phyloP scores from a whole-genome alignment of 2,797 vertebrate species.

The Cygnus olor region DNA sequence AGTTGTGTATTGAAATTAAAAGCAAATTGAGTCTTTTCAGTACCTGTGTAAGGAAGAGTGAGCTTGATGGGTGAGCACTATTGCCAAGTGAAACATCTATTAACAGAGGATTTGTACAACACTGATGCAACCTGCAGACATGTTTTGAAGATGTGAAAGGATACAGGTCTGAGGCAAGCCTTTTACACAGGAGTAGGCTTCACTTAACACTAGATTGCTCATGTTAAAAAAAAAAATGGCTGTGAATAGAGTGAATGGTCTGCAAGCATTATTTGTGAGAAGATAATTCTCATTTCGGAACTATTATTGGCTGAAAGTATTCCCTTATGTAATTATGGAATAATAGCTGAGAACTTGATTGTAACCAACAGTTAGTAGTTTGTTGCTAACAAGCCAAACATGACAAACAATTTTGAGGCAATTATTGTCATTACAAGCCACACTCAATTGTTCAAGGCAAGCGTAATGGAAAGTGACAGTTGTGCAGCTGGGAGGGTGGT shows the following conservation, averaged over 20 bases:
- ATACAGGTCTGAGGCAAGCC: background rate
- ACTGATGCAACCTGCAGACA: background rate
- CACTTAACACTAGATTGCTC: background rate
- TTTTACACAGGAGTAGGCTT: background rate
- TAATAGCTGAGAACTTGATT: conserved; percentile 67
- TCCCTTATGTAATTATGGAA: conserved; percentile 67
- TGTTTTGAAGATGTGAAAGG: background rate
- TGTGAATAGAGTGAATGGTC: conserved; percentile 10
- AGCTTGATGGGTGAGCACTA: background rate
- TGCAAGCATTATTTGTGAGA: conserved; percentile 31
- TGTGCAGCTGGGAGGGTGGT: conserved; percentile 63
- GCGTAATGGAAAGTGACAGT: conserved; percentile 70
- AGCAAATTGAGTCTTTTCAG: background rate
- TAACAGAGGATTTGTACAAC: background rate
- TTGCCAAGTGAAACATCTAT: background rate
- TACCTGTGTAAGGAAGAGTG: background rate
- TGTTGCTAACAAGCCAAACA: conserved; percentile 73
- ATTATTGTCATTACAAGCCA: conserved; percentile 73
- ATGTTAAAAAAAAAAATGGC: background rate
- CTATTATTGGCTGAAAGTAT: conserved; percentile 60
- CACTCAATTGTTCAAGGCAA: conserved; percentile 61
- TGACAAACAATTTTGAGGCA: conserved; percentile 73
- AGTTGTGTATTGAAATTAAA: background rate
- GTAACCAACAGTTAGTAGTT: conserved; percentile 69
- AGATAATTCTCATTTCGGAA: conserved; percentile 57